phyloP scores from a whole-genome alignment of 1,140 invertebrate species.

The Pseudobourletiella spinata region DNA sequence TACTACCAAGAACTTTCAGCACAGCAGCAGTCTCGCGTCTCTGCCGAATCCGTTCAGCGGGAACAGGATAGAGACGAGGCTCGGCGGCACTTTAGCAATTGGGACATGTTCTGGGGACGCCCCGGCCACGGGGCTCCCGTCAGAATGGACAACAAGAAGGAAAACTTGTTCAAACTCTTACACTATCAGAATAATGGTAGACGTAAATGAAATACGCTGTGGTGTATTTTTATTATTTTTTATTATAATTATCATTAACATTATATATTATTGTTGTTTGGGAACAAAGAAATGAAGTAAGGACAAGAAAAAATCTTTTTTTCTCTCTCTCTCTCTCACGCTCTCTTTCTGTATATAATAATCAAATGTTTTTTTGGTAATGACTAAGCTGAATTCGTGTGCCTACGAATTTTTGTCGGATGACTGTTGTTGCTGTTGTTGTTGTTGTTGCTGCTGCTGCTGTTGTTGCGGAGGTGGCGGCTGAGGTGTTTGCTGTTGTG shows the following conservation, averaged over 20 bases:
- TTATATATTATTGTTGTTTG: background rate
- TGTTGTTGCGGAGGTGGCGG: too few relatives aligned
- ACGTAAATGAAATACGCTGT: background rate
- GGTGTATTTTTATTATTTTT: too few relatives aligned
- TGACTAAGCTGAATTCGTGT: background rate
- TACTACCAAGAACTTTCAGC: background rate
- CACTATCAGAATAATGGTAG: background rate
- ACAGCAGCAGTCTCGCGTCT: background rate
- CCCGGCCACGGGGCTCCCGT: background rate
- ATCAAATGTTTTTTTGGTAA: conserved; percentile 7
- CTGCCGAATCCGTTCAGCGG: background rate
- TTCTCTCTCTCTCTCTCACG: too few relatives aligned
- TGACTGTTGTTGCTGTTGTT: conserved; percentile 14
- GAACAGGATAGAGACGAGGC: background rate
- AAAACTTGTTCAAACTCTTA: conserved; percentile 7
- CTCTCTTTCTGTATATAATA: conserved; percentile 9
- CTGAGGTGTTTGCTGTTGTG: background rate
- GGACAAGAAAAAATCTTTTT: conserved; percentile 5
- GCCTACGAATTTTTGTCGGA: background rate
- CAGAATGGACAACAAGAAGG: background rate
- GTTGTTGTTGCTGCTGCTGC: background rate
- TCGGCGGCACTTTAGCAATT: background rate
- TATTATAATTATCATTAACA: too few relatives aligned
- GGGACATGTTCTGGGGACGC: background rate
- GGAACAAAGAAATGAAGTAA: conserved; percentile 12